A percentile compares a stretch with the other conserved stretches of the same genome.
phyloP scores from a whole-genome alignment of 2,888 invertebrate species.

The Mayetiola destructor region DNA sequence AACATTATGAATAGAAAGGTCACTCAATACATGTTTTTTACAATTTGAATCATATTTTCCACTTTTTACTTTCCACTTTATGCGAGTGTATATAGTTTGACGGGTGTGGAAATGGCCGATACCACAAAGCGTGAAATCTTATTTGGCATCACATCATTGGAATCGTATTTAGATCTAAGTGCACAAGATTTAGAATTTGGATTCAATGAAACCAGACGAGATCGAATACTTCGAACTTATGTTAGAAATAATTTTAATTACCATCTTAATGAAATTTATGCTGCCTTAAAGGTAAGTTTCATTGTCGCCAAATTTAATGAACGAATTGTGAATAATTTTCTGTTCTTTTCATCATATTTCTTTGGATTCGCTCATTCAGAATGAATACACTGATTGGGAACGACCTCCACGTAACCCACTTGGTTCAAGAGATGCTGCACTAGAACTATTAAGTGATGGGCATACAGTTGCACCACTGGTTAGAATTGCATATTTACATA shows the following conservation, averaged over 20 bases:
- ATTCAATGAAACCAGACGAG: slow-evolving; percentile 74
- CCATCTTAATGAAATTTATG: slow-evolving; percentile 89
- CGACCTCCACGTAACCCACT: slow-evolving; percentile 72
- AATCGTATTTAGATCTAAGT: slow-evolving; percentile 69
- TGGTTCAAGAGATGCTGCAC: slow-evolving; percentile 69
- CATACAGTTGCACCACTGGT: slow-evolving; percentile 78
- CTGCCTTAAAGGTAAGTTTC: slow-evolving; percentile 49
- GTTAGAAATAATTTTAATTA: slow-evolving; percentile 89
- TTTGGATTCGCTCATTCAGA: slow-evolving; percentile 39
- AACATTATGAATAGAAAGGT: neutral
- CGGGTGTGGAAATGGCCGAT: slow-evolving; percentile 67
- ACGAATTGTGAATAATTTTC: neutral
- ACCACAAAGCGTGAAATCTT: slow-evolving; percentile 70
- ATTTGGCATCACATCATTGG: slow-evolving; percentile 68
- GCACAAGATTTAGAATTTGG: slow-evolving; percentile 81
- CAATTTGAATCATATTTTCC: neutral
- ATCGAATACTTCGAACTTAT: slow-evolving; percentile 76
- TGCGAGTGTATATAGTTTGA: slow-evolving; percentile 38
- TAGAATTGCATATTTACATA: slow-evolving; percentile 64
- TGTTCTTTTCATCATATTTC: neutral
- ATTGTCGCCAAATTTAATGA: neutral
- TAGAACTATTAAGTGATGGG: slow-evolving; percentile 81
- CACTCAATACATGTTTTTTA: neutral
- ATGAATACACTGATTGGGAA: slow-evolving; percentile 96
- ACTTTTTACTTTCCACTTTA: neutral